These are phyloP conservation scores for Conchocele bisecta DNA, from an alignment of 2,888 invertebrate species.

Conservation along the genomic window DNA sequence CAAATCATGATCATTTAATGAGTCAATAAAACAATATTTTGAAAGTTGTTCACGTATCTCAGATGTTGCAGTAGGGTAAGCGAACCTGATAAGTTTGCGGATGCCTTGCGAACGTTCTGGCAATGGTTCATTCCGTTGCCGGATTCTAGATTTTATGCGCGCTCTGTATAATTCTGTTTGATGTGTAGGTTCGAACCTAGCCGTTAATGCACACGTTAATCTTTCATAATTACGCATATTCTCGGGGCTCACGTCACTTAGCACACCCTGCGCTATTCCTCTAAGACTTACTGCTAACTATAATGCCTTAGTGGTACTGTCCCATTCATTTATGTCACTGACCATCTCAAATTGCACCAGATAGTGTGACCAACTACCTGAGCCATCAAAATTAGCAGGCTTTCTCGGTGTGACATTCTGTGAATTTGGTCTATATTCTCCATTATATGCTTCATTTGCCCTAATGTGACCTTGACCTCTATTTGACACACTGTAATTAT, in stretches of 20 bases:
- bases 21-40: not conserved
- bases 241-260: not conserved
- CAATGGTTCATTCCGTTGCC: not conserved
- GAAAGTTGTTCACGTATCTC: slow-evolving; percentile 1
- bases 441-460: no score
- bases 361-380: not conserved
- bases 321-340: not conserved
- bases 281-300: not conserved
- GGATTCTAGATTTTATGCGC: not conserved
- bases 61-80: not conserved
- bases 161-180: not conserved
- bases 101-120: not conserved
- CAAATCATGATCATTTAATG: not conserved
- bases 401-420: no score
- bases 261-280: not conserved
- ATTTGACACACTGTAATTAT: no score
- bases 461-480: no score
- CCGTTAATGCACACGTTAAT: not conserved
- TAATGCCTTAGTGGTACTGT: not conserved
- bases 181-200: not conserved
- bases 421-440: no score
- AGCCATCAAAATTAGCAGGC: not conserved
- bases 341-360: not conserved
- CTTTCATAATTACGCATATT: not conserved
- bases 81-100: not conserved